Percentiles rank a stretch among this genome's conserved stretches.
Evolutionary conservation across 2,797 vertebrate species (phyloP).

Genomic region (Erpetoichthys calabaricus): DNA sequence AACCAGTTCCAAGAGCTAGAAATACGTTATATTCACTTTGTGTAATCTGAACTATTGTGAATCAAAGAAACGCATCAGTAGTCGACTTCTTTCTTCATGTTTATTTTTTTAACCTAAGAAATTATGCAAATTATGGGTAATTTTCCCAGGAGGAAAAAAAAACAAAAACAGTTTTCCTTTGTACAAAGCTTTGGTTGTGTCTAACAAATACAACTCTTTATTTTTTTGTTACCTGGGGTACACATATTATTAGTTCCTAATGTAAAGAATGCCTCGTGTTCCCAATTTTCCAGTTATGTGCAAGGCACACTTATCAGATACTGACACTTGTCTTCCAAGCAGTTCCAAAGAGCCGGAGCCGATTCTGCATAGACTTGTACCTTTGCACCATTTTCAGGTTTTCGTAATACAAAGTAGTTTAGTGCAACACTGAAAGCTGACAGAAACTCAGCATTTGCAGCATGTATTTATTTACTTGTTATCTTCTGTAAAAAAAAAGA

Average conservation of each 20-base stretch:
- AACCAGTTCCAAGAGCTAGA: too few relatives aligned
- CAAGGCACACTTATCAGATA: slow-evolving; percentile 57
- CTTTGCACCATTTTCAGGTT: slow-evolving; percentile 38
- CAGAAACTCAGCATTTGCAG: slow-evolving; percentile 28
- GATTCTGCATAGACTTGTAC: slow-evolving; percentile 62
- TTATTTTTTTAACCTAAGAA: too few relatives aligned
- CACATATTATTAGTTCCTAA: slow-evolving; percentile 15
- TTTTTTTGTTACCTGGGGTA: slow-evolving; percentile 18
- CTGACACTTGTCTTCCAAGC: slow-evolving; percentile 31
- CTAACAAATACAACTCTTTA: slow-evolving; percentile 8
- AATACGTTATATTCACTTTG: too few relatives aligned
- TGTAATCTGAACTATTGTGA: too few relatives aligned
- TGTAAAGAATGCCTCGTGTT: slow-evolving; percentile 17
- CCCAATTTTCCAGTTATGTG: slow-evolving; percentile 41
- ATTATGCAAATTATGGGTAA: too few relatives aligned
- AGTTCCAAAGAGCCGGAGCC: slow-evolving; percentile 44
- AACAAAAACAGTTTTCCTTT: slow-evolving; percentile 10
- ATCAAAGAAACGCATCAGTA: too few relatives aligned
- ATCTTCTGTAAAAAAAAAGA: background rate
- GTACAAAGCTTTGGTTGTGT: slow-evolving; percentile 27
- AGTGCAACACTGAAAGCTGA: slow-evolving; percentile 51
- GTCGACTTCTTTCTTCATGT: too few relatives aligned
- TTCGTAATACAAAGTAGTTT: slow-evolving; percentile 42
- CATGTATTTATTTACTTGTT: slow-evolving; percentile 12
- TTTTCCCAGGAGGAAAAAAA: too few relatives aligned